Base-by-base conservation (phyloP, 2,113 vertebrate species). In the Gasterosteus nipponicus region DNA sequence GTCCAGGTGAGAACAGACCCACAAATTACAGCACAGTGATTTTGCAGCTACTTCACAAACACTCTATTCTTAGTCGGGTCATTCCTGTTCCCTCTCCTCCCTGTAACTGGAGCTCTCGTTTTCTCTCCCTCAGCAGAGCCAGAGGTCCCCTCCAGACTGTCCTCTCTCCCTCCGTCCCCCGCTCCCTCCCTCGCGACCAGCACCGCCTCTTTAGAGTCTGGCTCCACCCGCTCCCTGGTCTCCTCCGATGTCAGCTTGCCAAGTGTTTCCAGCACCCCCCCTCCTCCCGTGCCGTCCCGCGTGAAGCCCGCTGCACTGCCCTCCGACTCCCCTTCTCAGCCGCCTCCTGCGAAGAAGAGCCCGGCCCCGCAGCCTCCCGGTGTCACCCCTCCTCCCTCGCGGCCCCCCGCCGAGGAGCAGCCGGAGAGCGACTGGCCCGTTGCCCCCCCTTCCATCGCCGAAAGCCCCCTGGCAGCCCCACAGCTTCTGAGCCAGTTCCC, bases 231-330 rank as follows among this genome's bases (percentile, higher is more conserved):
- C 82, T 98, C 96, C 7, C 91, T 89, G 46, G 54, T 84, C 26
- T 93, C 89, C 0, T 96, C 96, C 0, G 97, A 97, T 31, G 90
- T 86, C 0, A 96, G 94, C 67, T 91, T 95, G 59, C 94, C 95
- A 77, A 98, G 96, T 78, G 94, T 94, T 10, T 93, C 95, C 77
- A 95, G 94, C 91, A 96, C 96, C 0, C 98, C 98, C 0, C 98
- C 98, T 1, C 98, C 97, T 2, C 97, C 98, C 0, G 95, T 99
- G 16, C 98, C 98, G 0, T 96, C 95, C 69, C 93, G 98, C 7
- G 91, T 95, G 3, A 93, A 94, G 33, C 94, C 95, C 72, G 16
- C 81, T 0, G 59, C 61, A 0, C 81, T 74, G 10, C 66, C 85
- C 53, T 54, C 89, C 3, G 78, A 79, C 22, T 71, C 78, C 10